Base-by-base conservation (phyloP, 2,888 invertebrate genomes). In the Meganola albula region DNA sequence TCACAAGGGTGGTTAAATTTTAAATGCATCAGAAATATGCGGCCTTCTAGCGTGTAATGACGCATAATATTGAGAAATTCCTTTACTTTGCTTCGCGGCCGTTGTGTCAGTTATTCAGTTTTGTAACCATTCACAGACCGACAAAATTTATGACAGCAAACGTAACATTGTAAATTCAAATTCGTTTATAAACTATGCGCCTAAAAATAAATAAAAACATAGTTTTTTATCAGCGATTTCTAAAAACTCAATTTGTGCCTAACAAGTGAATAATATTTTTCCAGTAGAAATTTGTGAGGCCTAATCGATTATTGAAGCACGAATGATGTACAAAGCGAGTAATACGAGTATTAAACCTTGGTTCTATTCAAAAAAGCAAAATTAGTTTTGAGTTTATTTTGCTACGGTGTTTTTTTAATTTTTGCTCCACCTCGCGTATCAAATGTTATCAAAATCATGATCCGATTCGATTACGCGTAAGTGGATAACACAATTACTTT, bases 251-350 rank as follows among this genome's bases (percentile, higher is more conserved):
- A n/a, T n/a, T n/a, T n/a, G n/a, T 14, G 11, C 9, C 10, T 35
- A 38, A 38, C 27, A 4, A 36, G 24, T 32, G 32, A 10, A 10
- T 36, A 38, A 46, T 46, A 14, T 27, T 20, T 27, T 28, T 33
- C 31, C 33, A 4, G 18, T 27, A 39, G 22, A 48, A 48, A 41
- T 27, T 22, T n/a, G n/a, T n/a, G 31, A 11, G 14, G 16, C 16
- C 18, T 16, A 27, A 27, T 27, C 26, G 10, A 27, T 27, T 27
- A 10, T 16, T 3, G 4, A 27, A 14, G 26, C 26, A 27, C 26
- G 26, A 27, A 11, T 16, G 16, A 11, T 16, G 10, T 7, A 10
- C 26, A 25, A 25, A 25, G 25, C 16, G 18, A 10, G 12, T 12
- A 24, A n/a, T n/a, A n/a, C n/a, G n/a, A n/a, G n/a, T n/a, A n/a